Conservation (phyloP, 1,140 invertebrate species). For the Steinernema feltiae region DNA sequence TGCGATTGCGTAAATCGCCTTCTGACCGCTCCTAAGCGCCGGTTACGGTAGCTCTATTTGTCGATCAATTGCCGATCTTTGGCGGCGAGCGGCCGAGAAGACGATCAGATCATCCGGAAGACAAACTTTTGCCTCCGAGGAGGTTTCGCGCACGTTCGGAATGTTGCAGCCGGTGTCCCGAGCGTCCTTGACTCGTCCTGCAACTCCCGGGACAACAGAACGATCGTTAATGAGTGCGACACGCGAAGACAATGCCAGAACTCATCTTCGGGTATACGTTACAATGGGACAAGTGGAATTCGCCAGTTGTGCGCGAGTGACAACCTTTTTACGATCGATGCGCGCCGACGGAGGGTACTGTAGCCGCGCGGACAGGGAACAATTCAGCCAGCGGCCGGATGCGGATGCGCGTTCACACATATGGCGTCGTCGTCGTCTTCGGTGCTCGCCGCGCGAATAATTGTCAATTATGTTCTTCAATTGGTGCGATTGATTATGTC, state of each 20-base stretch:
- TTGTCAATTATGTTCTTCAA: constrained; percentile 14
- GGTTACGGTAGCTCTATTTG: neutral
- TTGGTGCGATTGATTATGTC: constrained; percentile 15
- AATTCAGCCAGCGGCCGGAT: neutral
- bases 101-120: neutral
- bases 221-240: neutral
- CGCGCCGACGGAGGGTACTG: neutral
- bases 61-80: neutral
- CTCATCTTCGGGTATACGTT: neutral
- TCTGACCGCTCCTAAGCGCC: neutral
- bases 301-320: neutral
- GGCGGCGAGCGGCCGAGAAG: neutral
- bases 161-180: neutral
- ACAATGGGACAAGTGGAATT: neutral
- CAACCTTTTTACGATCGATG: constrained; percentile 13
- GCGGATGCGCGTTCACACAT: neutral
- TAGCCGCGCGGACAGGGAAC: neutral
- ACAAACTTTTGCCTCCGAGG: neutral
- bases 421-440: neutral
- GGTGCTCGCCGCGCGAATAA: constrained; percentile 3
- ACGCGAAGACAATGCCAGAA: neutral
- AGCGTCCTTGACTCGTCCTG: neutral
- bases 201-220: neutral
- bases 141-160: neutral
- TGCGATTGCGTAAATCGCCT: neutral